phyloP scores from a whole-genome alignment of 2,797 vertebrate species.

The Rhodeus uyekii region DNA sequence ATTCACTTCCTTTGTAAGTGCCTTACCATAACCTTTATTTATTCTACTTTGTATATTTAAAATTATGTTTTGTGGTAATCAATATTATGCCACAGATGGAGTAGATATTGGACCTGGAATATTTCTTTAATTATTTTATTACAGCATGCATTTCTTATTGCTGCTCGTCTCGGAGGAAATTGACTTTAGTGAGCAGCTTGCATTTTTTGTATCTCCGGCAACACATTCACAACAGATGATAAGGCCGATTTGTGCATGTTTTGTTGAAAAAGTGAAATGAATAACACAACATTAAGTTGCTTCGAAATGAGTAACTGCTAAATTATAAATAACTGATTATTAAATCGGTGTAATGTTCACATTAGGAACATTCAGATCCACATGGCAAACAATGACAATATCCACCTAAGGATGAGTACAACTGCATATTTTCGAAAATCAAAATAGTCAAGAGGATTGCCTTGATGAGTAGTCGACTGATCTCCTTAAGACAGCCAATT shows the following conservation, averaged over 20 bases:
- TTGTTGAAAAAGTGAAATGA: neutral
- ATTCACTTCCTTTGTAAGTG: neutral
- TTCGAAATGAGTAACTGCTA: neutral
- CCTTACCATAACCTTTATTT: neutral
- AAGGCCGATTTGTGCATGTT: neutral
- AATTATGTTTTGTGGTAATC: neutral
- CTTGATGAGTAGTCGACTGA: neutral
- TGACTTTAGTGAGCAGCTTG: neutral
- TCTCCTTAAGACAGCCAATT: too few species aligned
- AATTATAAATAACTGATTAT: neutral
- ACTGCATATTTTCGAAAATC: neutral
- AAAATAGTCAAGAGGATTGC: neutral
- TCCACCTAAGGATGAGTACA: neutral
- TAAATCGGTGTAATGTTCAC: neutral
- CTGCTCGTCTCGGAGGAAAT: neutral
- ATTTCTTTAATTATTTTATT: neutral
- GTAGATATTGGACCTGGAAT: neutral
- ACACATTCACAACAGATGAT: neutral
- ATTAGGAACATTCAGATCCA: neutral
- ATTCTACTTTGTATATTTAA: neutral
- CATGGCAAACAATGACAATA: neutral
- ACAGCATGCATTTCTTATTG: neutral
- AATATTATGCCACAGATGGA: neutral
- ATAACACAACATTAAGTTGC: neutral
- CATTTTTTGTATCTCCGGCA: neutral